phyloP scores from a whole-genome alignment of 2,113 vertebrate species.

The Stomatorhinus ivindoensis region DNA sequence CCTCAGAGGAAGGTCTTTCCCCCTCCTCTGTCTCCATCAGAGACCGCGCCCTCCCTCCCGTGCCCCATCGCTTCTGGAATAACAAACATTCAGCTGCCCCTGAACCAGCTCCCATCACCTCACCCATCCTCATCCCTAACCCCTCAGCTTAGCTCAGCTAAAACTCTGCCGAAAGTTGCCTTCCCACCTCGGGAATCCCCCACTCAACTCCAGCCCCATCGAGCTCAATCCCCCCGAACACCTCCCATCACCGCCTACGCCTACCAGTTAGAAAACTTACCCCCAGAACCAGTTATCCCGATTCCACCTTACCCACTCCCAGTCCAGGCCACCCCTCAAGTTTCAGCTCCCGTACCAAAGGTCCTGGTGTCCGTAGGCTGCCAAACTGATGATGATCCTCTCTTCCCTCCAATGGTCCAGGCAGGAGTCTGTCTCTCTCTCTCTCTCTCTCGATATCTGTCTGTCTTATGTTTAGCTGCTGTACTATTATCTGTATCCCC shows the following conservation, averaged over 20 bases:
- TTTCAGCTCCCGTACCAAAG: slow-evolving; percentile 36
- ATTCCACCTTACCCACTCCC: slow-evolving; percentile 18
- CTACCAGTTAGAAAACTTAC: slow-evolving; percentile 11
- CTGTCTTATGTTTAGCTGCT: background rate
- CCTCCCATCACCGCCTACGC: slow-evolving; percentile 20
- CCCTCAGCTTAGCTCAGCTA: slow-evolving; percentile 19
- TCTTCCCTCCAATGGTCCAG: slow-evolving; percentile 66
- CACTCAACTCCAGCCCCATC: background rate
- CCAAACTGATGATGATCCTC: slow-evolving; percentile 75
- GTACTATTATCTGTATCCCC: background rate
- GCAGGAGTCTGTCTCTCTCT: slow-evolving; percentile 52
- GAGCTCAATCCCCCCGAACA: background rate
- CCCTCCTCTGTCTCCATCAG: slow-evolving; percentile 56
- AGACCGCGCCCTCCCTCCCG: slow-evolving; percentile 28
- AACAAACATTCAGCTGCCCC: background rate
- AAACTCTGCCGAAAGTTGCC: background rate
- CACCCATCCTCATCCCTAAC: slow-evolving; percentile 42
- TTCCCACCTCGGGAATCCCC: slow-evolving; percentile 23
- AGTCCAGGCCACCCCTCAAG: slow-evolving; percentile 33
- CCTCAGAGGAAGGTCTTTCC: slow-evolving; percentile 69
- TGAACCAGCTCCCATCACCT: slow-evolving; percentile 26
- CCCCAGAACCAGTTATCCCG: slow-evolving; percentile 21
- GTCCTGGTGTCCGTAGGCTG: slow-evolving; percentile 73
- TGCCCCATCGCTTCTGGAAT: slow-evolving; percentile 48
- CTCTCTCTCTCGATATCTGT: background rate